Evolutionary conservation across 2,797 vertebrate species (phyloP).

Genomic region (Potorous gilbertii): DNA sequence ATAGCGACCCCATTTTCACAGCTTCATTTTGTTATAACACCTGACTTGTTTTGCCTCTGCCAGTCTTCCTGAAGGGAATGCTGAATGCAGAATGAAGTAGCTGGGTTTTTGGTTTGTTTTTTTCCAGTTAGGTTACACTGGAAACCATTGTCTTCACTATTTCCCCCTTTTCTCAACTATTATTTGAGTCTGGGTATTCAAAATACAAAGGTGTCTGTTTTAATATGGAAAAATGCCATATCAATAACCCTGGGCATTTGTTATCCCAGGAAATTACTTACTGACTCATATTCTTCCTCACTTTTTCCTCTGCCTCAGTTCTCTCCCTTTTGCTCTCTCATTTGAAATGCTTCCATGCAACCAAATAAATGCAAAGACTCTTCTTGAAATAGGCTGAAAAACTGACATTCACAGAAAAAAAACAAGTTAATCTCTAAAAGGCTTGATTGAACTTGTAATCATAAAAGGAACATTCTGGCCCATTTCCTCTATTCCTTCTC

Average conservation of each 20-base stretch:
- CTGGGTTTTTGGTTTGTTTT: not conserved
- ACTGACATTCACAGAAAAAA: slow-evolving; percentile 33
- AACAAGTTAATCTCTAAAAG: slow-evolving; percentile 60
- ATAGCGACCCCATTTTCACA: slow-evolving; percentile 59
- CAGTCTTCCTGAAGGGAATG: slow-evolving; percentile 5
- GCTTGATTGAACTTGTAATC: slow-evolving; percentile 62
- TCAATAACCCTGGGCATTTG: not conserved
- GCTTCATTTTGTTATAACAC: slow-evolving; percentile 52
- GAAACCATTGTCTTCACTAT: slow-evolving; percentile 33
- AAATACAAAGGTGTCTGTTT: slow-evolving; percentile 10
- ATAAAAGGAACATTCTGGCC: slow-evolving; percentile 66
- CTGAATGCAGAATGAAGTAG: not conserved
- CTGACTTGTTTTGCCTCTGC: slow-evolving; percentile 20
- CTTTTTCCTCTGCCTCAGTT: not conserved
- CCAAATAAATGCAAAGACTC: slow-evolving; percentile 53
- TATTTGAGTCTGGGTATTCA: not conserved
- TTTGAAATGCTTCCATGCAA: slow-evolving; percentile 57
- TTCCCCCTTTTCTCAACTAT: not conserved
- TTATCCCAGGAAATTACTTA: not conserved
- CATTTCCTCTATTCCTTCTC: slow-evolving; percentile 54
- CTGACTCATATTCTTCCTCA: not conserved
- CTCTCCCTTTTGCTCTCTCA: slow-evolving; percentile 53
- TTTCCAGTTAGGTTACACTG: not conserved
- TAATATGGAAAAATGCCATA: not conserved
- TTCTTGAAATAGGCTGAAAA: slow-evolving; percentile 62